Evolutionary conservation across 2,888 invertebrate genomes (phyloP).

Genomic region (Phragmatobia fuliginosa): DNA sequence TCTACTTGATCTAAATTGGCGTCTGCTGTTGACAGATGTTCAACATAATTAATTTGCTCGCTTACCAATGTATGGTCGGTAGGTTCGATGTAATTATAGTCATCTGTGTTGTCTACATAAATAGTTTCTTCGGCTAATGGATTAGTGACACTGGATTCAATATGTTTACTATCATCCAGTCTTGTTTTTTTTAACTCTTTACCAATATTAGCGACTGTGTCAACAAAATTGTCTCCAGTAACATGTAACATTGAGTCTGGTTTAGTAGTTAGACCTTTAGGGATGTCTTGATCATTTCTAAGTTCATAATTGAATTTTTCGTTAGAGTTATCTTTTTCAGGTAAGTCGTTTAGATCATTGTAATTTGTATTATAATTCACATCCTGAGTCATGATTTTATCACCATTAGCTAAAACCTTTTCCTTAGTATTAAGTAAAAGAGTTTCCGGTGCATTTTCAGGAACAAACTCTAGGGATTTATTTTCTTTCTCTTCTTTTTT

Average conservation of each 20-base stretch:
- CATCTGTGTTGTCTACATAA: constrained; percentile 16
- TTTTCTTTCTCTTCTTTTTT: constrained; percentile 67
- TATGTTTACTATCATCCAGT: constrained; percentile 26
- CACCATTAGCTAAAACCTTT: constrained; percentile 8
- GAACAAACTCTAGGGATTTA: constrained; percentile 7
- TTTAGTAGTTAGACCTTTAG: not conserved
- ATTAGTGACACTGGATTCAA: constrained; percentile 12
- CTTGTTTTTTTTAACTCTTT: constrained; percentile 30
- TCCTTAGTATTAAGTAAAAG: constrained; percentile 11
- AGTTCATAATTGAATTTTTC: constrained; percentile 26
- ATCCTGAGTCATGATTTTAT: constrained; percentile 18
- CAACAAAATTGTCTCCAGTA: constrained; percentile 8
- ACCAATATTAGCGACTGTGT: constrained; percentile 24
- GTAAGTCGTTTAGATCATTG: constrained; percentile 47
- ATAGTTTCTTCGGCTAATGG: constrained; percentile 17
- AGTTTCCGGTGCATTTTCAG: not conserved
- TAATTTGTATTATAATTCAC: constrained; percentile 18
- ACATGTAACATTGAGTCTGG: constrained; percentile 1
- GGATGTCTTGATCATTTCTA: constrained; percentile 1
- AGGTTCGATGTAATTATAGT: not conserved
- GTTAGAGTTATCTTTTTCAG: constrained; percentile 54
- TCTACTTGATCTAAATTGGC: constrained; percentile 2
- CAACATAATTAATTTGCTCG: constrained; percentile 4
- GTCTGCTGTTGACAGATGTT: constrained; percentile 3
- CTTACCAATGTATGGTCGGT: constrained; percentile 16